These are phyloP conservation scores for Aphrocallistes beatrix DNA, from an alignment of 37 sponge, comb jelly and placozoan genomes.

Conservation along the genomic window DNA sequence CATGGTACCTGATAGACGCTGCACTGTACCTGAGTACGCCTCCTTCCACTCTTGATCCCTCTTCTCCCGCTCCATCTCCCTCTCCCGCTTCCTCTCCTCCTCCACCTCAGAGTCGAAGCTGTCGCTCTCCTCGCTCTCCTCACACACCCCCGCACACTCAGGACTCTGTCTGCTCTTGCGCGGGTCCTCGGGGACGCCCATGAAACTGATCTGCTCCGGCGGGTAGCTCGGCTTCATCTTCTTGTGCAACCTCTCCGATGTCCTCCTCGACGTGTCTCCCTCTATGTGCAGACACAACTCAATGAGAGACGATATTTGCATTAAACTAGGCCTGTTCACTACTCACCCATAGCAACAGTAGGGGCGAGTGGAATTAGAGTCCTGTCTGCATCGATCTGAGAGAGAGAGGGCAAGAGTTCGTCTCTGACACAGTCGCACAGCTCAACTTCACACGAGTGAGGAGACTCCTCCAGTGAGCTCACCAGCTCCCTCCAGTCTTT, in stretches of 20 bases:
- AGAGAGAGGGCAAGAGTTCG: neutral
- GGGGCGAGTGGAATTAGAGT: too few relatives aligned
- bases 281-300: neutral
- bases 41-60: neutral
- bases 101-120: neutral
- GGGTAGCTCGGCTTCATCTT: constrained; percentile 1
- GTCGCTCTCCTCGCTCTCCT: neutral
- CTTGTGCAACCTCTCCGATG: constrained; percentile 13
- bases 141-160: neutral
- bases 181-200: neutral
- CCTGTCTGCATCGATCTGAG: neutral
- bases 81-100: constrained; percentile 15
- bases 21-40: neutral
- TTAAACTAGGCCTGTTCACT: neutral
- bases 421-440: neutral
- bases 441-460: constrained; percentile 23
- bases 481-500: constrained; percentile 63
- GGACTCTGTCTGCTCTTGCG: neutral
- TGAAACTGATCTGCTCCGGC: neutral
- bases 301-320: neutral
- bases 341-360: too few relatives aligned
- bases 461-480: constrained; percentile 22
- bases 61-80: neutral
- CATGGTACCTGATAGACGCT: too few relatives aligned
- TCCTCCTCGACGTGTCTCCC: neutral